Evolutionary conservation across 1,140 invertebrate genomes (phyloP).

Genomic region (Lineus longissimus): DNA sequence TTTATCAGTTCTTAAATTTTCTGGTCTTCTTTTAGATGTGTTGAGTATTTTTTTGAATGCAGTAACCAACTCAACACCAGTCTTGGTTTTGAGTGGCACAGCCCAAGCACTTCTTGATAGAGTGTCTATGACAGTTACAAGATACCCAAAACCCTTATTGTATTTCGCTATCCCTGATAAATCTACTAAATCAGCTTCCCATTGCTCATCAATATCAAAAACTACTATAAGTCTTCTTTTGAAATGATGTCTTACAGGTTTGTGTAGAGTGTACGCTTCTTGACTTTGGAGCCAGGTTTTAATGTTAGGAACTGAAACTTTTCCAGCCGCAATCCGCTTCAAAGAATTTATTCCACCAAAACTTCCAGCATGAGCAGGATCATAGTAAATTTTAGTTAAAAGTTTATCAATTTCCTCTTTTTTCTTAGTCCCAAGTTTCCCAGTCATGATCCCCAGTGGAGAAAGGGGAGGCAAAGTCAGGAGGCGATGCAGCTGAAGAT

Average conservation of each 20-base stretch:
- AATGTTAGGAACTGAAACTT: neutral
- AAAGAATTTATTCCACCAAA: no score
- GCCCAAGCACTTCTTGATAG: constrained; percentile 55
- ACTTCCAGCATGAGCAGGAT: no score
- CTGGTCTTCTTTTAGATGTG: neutral
- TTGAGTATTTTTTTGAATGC: constrained; percentile 29
- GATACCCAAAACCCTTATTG: constrained; percentile 52
- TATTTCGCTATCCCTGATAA: constrained; percentile 31
- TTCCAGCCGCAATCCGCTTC: neutral
- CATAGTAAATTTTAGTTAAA: no score
- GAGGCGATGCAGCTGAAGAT: no score
- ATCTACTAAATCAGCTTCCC: constrained; percentile 46
- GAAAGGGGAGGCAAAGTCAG: no score
- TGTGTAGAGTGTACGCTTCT: constrained; percentile 18
- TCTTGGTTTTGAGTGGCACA: constrained; percentile 55
- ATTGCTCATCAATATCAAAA: constrained; percentile 37
- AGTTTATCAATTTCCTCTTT: no score
- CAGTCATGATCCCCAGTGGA: no score
- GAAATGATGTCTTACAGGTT: constrained; percentile 11
- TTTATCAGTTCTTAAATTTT: constrained; percentile 13
- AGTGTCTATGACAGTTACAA: constrained; percentile 54
- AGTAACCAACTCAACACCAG: constrained; percentile 25
- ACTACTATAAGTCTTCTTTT: constrained; percentile 10
- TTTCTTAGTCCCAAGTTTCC: no score
- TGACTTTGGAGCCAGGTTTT: constrained; percentile 10